Evolutionary conservation across 2,113 vertebrate species (phyloP), one percentile per base, ranked within the genome.

Genomic region (Cichladusa arquata): DNA sequence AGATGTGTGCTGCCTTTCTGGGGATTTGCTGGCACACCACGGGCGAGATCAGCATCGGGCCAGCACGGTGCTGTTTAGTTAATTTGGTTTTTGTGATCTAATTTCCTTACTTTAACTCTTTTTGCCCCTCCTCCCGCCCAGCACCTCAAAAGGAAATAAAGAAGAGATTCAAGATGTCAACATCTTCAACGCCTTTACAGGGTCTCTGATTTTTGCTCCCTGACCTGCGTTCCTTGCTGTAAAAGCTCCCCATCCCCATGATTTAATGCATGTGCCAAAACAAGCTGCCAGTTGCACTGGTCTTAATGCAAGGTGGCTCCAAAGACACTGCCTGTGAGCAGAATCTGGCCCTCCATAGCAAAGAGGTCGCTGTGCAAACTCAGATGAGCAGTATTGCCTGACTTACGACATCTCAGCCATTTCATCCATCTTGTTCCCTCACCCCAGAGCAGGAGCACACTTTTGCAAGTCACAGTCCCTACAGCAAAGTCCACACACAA

Each of bases 61-160:
- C 81, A 90, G 67, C 71, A 73, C 0, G 2, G 40, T 23, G 28
- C 47, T 74, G 25, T 50, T 88, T 15, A 77, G 34, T 88, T 78
- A 47, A 86, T 81, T 94, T 84, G 51, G 28, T 22, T 93, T 77
- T 64, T 88, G 82, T 92, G 72, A 86, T 93, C 94, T 86, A 42
- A 80, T 94, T 95, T 91, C 87, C 78, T 96, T 80, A 50, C 38
- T 93, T 95, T 66, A 90, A 82, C 83, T 81, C 61, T 93, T 93
- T 82, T 82, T 69, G n/a, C 50, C 17, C 11, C 23, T 3, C 36
- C 36, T 36, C 36, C 36, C n/a, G n/a, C 36, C 9, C 23, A 51
- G 29, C 34, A 28, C 61, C 54, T 67, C 67, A 38, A 92, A 92
- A 95, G 23, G 45, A 88, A 94, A 81, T n/a, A 87, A 91, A 73